Base-by-base conservation (phyloP, 2,113 vertebrate genomes). In the Geococcyx californianus region DNA sequence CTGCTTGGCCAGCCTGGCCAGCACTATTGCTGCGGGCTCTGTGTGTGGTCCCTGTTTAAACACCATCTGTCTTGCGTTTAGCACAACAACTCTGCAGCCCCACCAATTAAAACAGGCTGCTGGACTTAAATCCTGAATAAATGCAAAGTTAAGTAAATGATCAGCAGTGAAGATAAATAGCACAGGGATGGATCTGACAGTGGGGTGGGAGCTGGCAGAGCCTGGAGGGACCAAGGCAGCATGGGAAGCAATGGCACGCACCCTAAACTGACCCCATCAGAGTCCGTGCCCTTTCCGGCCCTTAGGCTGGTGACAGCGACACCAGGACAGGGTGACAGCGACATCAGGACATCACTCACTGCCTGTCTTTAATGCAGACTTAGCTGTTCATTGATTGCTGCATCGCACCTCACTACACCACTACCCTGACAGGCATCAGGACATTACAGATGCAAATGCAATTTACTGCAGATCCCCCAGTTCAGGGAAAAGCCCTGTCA, bases 21-120 rank as follows among this genome's bases (percentile, higher is more conserved):
- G 87, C 58, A 69, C 90, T 86, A 51, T 70, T 47, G 86, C 75
- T 73, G 94, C 94, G 60, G 91, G 96, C 97, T 95, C 73, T 60
- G 62, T 90, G 96, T 91, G 96, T 96, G 96, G 96, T 97, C 97
- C 77, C 77, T 67, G 73, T 87, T 84, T 78, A 89, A 97, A 89
- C 60, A 47, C 97, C 95, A 98, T 98, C 98, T 98, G 98, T 97
- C 97, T 96, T 20, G 59, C 97, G 92, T 98, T 95, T 97, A 97
- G 60, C 91, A 74, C 92, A 94, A 87, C 95, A 95, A 92, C 42
- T 69, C 81, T 80, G 81, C 94, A 94, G 94, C 89, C 90, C 60
- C 67, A 95, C 91, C 94, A 89, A 95, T 74, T 90, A 97, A 93
- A 97, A 94, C 89, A 93, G 93, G 79, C 95, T 91, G 91, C 45